phyloP scores from a whole-genome alignment of 2,113 vertebrate species.

The Tragelaphus strepsiceros region DNA sequence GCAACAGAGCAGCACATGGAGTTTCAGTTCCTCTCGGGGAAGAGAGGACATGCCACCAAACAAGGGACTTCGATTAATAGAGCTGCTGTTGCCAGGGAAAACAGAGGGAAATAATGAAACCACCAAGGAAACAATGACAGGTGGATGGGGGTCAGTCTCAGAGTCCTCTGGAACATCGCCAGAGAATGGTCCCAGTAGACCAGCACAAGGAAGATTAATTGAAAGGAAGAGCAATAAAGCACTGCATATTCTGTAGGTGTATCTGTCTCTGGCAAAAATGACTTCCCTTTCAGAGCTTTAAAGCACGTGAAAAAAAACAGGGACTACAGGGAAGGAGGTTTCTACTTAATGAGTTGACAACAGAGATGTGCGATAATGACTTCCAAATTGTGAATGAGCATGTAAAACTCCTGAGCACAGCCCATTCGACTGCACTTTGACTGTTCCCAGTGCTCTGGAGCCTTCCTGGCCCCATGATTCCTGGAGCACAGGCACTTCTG shows the following conservation, averaged over 20 bases:
- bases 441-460: neutral
- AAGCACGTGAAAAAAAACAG: neutral
- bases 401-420: neutral
- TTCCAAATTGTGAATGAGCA: neutral
- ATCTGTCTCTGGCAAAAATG: neutral
- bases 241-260: neutral
- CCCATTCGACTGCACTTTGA: neutral
- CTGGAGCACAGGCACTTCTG: neutral
- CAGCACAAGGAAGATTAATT: neutral
- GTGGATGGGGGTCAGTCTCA: neutral
- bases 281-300: conserved; percentile 13
- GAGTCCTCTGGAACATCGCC: neutral
- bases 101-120: conserved; percentile 46
- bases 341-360: neutral
- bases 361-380: neutral
- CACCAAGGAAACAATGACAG: conserved; percentile 7
- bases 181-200: neutral
- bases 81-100: neutral
- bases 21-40: neutral
- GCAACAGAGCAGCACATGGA: neutral
- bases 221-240: neutral
- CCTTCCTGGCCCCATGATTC: neutral
- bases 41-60: conserved; percentile 52
- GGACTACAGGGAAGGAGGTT: neutral
- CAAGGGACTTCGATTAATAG: conserved; percentile 66